Percentiles rank a stretch among this genome's conserved stretches.
phyloP scores from a whole-genome alignment of 2,797 vertebrate species.

The Eospalax fontanierii region DNA sequence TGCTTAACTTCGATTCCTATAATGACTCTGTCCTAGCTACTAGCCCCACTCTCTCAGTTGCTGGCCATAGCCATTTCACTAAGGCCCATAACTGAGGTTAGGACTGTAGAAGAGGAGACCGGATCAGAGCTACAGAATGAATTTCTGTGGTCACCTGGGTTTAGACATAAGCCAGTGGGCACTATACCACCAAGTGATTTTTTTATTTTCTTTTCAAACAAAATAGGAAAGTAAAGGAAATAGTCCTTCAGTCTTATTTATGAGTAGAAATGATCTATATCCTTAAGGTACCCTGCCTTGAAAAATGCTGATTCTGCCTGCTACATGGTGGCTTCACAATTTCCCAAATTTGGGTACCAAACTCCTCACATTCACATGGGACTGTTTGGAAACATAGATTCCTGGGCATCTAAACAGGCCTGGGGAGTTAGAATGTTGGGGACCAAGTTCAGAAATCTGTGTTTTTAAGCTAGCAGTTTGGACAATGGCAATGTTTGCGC shows the following conservation, averaged over 20 bases:
- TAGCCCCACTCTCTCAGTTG: background rate
- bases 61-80: background rate
- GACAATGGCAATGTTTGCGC: background rate
- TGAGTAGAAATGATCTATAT: background rate
- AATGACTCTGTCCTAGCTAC: background rate
- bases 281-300: background rate
- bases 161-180: background rate
- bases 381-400: constrained; percentile 20
- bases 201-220: constrained; percentile 1
- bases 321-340: background rate
- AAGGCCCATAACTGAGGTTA: background rate
- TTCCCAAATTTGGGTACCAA: background rate
- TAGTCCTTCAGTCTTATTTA: background rate
- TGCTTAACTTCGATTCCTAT: background rate
- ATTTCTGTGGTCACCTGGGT: background rate
- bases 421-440: background rate
- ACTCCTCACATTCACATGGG: background rate
- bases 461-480: background rate
- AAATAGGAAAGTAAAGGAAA: background rate
- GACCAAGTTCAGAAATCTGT: background rate
- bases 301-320: background rate
- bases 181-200: background rate
- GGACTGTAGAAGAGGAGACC: rapidly evolving
- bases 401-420: background rate
- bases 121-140: background rate